Evolutionary conservation across 2,888 invertebrate species (phyloP), one percentile per base, ranked within the genome.

Genomic region (Noctua fimbriata): DNA sequence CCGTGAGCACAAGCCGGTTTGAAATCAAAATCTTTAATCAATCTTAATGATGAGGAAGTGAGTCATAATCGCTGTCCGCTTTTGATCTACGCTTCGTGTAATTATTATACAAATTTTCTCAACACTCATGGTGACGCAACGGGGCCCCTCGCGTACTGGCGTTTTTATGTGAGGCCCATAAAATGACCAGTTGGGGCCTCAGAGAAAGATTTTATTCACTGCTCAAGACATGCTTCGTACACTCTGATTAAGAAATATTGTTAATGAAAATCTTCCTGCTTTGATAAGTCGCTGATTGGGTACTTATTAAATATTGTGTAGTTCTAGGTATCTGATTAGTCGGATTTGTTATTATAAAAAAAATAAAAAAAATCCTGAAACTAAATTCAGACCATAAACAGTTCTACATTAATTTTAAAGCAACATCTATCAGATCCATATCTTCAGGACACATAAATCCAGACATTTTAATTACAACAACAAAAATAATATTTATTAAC

Each of bases 81-180:
- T 77, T 79, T 85, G 86, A 85, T 90, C 76, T 80, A 88, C 86
- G 86, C 90, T 76, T 81, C 78, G 79, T 87, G 88, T 87, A 90
- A 89, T 89, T 89, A 90, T 91, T 91, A 93, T 90, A 92, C 91
- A 91, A 90, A 91, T 94, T 94, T 94, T 93, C 94, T 94, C 92
- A 92, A 90, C 93, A 92, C 92, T 91, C 91, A 92, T 91, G 90
- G 90, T 95, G 95, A 95, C 94, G 95, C 92, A 93, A 93, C 92
- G 92, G 94, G 96, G 95, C 95, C 96, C 92, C 96, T 94, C 92
- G 86, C 87, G 88, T 91, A 91, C 89, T 89, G 83, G 75, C 83
- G 88, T 92, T 92, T 93, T 93, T 94, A 91, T 92, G 90, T 91
- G 84, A 89, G 90, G 90, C 86, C 91, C 90, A 92, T 94, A 93